phyloP scores from a whole-genome alignment of 2,113 vertebrate species.

The Paracanthobrama guichenoti region DNA sequence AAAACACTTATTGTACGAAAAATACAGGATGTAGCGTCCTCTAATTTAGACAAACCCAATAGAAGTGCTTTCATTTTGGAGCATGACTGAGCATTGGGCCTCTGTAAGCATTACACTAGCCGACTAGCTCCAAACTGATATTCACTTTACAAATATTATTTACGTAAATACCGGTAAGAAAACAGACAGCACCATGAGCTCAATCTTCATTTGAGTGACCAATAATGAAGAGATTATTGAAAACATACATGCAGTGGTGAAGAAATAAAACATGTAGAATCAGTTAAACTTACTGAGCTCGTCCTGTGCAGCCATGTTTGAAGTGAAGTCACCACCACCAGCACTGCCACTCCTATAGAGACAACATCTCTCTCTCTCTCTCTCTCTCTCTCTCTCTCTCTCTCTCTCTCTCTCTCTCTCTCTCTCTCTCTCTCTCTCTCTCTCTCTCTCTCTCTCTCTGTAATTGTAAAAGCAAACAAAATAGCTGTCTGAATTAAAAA shows the following conservation, averaged over 20 bases:
- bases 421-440: conserved; percentile 20
- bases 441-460: conserved; percentile 7
- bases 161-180: background rate
- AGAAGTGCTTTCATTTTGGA: conserved; percentile 66
- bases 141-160: conserved; percentile 10
- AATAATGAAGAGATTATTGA: background rate
- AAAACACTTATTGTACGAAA: background rate
- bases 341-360: conserved; percentile 48
- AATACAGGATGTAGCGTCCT: background rate
- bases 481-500: background rate
- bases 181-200: background rate
- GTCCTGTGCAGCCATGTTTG: conserved; percentile 83
- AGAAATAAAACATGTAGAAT: background rate
- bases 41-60: background rate
- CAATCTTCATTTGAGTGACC: background rate
- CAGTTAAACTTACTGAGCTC: conserved; percentile 82
- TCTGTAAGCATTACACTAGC: conserved; percentile 60
- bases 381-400: conserved; percentile 21
- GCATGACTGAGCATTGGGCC: conserved; percentile 82
- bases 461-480: background rate
- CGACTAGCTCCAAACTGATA: conserved; percentile 52
- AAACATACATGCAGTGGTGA: background rate
- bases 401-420: conserved; percentile 20
- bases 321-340: conserved; percentile 52
- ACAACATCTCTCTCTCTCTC: background rate